Evolutionary conservation across 2,113 vertebrate genomes (phyloP).

Genomic region (Pangasianodon gigas): DNA sequence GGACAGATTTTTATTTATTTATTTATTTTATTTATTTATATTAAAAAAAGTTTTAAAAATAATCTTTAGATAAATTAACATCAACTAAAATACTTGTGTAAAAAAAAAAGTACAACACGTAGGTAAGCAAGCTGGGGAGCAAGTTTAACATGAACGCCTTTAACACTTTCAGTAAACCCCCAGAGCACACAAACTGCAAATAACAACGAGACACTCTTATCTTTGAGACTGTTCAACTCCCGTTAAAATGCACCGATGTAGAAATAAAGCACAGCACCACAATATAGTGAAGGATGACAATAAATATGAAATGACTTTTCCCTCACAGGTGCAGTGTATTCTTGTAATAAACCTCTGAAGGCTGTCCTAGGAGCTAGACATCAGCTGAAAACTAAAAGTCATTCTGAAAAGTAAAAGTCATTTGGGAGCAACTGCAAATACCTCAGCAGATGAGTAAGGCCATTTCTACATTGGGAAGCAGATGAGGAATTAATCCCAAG

Average conservation of each 20-base stretch:
- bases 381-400: conserved; percentile 6
- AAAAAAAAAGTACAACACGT: background rate
- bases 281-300: background rate
- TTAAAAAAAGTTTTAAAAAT: background rate
- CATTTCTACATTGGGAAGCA: conserved; percentile 3
- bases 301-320: conserved; percentile 4
- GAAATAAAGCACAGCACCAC: background rate
- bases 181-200: background rate
- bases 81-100: background rate
- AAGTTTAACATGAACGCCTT: background rate
- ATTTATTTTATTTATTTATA: too few species aligned
- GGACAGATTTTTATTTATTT: background rate
- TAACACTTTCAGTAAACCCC: background rate
- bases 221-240: background rate
- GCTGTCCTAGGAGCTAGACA: background rate
- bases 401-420: background rate
- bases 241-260: background rate
- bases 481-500: conserved; percentile 2
- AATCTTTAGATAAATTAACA: background rate
- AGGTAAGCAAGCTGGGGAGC: background rate
- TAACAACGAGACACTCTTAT: background rate
- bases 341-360: background rate
- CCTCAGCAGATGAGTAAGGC: background rate
- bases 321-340: background rate
- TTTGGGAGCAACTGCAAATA: background rate